phyloP scores from a whole-genome alignment of 2,888 invertebrate genomes.

The Zonitis immaculata region DNA sequence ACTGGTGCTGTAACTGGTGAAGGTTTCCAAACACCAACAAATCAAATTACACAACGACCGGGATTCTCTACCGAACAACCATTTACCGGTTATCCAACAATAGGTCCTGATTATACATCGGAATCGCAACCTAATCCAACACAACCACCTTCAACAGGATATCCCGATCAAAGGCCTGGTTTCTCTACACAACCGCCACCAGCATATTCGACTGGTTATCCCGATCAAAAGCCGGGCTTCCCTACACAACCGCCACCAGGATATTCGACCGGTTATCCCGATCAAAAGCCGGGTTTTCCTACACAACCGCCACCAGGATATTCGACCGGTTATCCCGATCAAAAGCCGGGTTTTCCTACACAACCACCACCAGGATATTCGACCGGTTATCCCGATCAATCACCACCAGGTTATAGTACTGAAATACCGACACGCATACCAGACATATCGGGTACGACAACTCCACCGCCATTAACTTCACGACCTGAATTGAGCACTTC shows the following conservation, averaged over 20 bases:
- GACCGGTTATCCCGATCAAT: slow-evolving; percentile 24
- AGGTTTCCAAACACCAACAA: slow-evolving; percentile 26
- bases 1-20: slow-evolving; percentile 35
- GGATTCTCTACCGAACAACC: slow-evolving; percentile 19
- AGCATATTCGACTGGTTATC: slow-evolving; percentile 10
- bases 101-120: background rate
- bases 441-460: slow-evolving; percentile 1
- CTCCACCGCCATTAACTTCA: slow-evolving; percentile 12
- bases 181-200: slow-evolving; percentile 23
- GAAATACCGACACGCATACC: slow-evolving; percentile 2
- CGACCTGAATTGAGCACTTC: background rate
- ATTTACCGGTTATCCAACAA: slow-evolving; percentile 25
- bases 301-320: slow-evolving; percentile 29
- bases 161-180: slow-evolving; percentile 25
- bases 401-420: slow-evolving; percentile 14
- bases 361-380: slow-evolving; percentile 16
- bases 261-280: slow-evolving; percentile 22
- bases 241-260: slow-evolving; percentile 11
- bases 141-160: slow-evolving; percentile 30
- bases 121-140: slow-evolving; percentile 30
- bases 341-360: slow-evolving; percentile 11
- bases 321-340: slow-evolving; percentile 7
- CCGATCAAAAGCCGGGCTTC: slow-evolving; percentile 4
- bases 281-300: slow-evolving; percentile 25
- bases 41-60: slow-evolving; percentile 21